Evolutionary conservation across 2,888 invertebrate genomes (phyloP).

Genomic region (Aporophyla lueneburgensis): DNA sequence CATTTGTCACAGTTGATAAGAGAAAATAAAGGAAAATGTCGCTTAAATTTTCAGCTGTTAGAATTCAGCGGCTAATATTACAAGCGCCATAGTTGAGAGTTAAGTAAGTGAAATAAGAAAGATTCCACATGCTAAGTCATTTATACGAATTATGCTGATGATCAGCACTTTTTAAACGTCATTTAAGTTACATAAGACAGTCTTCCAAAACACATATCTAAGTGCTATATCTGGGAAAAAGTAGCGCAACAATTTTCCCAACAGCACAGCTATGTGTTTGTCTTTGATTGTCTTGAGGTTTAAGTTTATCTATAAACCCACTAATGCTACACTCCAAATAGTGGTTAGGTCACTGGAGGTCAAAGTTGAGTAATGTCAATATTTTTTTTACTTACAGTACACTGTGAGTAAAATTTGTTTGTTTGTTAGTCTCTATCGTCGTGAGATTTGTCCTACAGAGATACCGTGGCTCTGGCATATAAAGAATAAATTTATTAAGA

Average conservation of each 20-base stretch:
- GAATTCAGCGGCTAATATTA: background rate
- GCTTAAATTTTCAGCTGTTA: background rate
- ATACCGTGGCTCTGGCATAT: no score
- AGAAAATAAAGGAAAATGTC: background rate
- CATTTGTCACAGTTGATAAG: constrained; percentile 9
- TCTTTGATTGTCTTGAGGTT: background rate
- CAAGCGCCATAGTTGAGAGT: no score
- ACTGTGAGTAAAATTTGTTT: no score
- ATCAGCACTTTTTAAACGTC: background rate
- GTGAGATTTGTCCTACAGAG: no score
- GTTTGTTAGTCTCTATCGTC: no score
- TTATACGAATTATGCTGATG: no score
- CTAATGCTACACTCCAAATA: no score
- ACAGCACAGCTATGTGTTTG: background rate
- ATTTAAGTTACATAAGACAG: background rate
- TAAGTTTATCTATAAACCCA: background rate
- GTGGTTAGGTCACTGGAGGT: no score
- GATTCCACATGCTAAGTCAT: no score
- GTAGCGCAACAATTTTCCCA: background rate
- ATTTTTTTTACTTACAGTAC: no score
- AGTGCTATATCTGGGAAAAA: background rate
- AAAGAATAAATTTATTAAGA: no score
- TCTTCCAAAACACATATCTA: background rate
- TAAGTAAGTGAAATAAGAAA: background rate
- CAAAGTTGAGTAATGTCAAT: no score